phyloP scores from a whole-genome alignment of 2,113 vertebrate species.

The Callaeas wilsoni region DNA sequence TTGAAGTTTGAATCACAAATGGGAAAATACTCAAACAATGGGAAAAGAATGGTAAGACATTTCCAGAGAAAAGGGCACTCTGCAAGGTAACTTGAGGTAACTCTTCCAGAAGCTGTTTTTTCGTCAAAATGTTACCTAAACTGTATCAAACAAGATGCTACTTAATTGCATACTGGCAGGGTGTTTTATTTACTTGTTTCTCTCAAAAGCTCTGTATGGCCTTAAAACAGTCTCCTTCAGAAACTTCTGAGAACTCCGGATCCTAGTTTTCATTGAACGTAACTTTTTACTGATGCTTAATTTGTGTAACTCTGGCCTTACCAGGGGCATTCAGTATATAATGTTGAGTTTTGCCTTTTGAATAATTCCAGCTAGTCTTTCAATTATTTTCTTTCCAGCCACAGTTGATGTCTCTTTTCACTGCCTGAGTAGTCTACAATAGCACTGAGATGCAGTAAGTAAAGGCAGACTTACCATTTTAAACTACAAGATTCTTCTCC shows the following conservation, averaged over 20 bases:
- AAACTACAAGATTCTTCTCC: not conserved
- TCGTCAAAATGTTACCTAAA: not conserved
- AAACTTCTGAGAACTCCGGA: not conserved
- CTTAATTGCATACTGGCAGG: not conserved
- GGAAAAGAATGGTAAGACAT: not conserved
- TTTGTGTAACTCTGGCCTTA: not conserved
- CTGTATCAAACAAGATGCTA: not conserved
- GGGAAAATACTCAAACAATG: not conserved
- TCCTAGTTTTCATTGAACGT: not conserved
- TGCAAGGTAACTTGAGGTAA: not conserved
- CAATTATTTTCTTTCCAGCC: not conserved
- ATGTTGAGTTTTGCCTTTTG: not conserved
- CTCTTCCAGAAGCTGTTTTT: not conserved
- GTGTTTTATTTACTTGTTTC: not conserved
- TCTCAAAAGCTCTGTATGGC: not conserved
- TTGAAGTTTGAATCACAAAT: not conserved
- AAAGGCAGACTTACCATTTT: not conserved
- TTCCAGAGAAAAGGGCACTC: not conserved
- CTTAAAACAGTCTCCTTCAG: not conserved
- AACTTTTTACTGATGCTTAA: not conserved
- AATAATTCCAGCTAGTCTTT: not conserved
- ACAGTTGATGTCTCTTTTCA: not conserved
- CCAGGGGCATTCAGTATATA: fast-evolving
- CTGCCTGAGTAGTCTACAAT: not conserved
- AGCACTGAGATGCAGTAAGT: fast-evolving